Percentiles rank a stretch among this genome's conserved stretches.
phyloP scores from a whole-genome alignment of 2,113 vertebrate genomes.

The Phaethon lepturus region DNA sequence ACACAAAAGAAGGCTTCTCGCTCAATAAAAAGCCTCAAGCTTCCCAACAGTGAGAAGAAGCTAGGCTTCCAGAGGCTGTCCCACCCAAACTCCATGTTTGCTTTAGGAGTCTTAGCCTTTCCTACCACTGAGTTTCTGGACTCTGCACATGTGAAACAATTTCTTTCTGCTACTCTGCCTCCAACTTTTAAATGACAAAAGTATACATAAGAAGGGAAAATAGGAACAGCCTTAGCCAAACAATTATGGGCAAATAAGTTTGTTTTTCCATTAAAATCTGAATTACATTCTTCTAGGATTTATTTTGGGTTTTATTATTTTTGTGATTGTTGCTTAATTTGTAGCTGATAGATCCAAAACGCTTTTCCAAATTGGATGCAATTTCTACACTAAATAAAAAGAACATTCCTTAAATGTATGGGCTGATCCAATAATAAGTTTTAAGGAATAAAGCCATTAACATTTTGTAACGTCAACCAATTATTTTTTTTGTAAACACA shows the following conservation, averaged over 20 bases:
- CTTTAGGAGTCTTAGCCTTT: neutral
- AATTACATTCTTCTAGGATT: neutral
- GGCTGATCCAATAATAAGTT: constrained; percentile 15
- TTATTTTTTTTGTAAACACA: constrained; percentile 56
- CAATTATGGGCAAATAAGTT: constrained; percentile 24
- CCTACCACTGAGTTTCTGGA: neutral
- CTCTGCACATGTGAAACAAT: neutral
- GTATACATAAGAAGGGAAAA: neutral
- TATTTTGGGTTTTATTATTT: constrained; percentile 15
- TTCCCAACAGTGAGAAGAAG: neutral
- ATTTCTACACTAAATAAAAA: constrained; percentile 23
- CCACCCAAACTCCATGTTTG: neutral
- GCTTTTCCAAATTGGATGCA: neutral
- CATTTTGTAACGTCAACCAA: constrained; percentile 57
- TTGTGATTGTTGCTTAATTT: constrained; percentile 34
- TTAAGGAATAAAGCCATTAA: constrained; percentile 68
- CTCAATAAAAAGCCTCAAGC: neutral
- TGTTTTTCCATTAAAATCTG: constrained; percentile 26
- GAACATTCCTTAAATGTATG: constrained; percentile 24
- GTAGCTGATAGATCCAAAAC: neutral
- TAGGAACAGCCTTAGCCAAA: neutral
- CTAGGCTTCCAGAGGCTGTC: neutral
- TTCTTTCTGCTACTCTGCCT: neutral
- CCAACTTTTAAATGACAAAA: neutral
- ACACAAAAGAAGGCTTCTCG: neutral